Base-by-base conservation (phyloP, 2,113 vertebrate genomes). In the Gobio gobio region DNA sequence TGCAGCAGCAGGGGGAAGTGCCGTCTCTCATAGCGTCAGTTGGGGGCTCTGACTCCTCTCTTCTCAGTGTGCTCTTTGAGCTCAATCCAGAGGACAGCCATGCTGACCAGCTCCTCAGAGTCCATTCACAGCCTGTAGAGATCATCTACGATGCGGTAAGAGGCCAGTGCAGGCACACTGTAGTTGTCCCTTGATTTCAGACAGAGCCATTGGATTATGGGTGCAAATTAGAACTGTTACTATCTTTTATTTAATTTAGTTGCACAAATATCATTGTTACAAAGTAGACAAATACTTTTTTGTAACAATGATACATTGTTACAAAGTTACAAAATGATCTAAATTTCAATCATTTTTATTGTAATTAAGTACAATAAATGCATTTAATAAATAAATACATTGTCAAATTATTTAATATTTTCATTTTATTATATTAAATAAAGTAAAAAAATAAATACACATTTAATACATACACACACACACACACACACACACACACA, bases 91-190 rank as follows among this genome's bases (percentile, higher is more conserved):
- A 97, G 77, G 92, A 94, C 36, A 95, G 92, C 29, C 4, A 88
- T 0, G 95, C 95, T 4, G 97, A 98, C 92, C 98, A 99, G 91
- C 95, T 95, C 24, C 93, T 99, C 51, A 63, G 88, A 0, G 91
- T 99, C 26, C 91, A 96, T 79, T 99, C 98, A 0, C 98, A 99
- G 90, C 96, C 98, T 1, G 97, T 99, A 73, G 97, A 99, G 93
- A 95, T 99, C 51, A 96, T 97, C 90, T 99, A 99, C 0, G 98
- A 99, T 83, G 97, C 98, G 24, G 98, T 99, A 91, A 94, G 95
- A 18, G 49, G 12, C 22, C 76, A 56, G 54, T 22, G 54, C 81
- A 83, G 16, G 20, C 61, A 45, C 73, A 70, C 8, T 40, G 33
- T 70, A 43, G 36, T 43, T 22, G 10, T 12, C 3, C 18, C 20